These are phyloP conservation scores for Pangasius sanitwongsei DNA, from an alignment of 2,797 vertebrate genomes.

Conservation along the genomic window DNA sequence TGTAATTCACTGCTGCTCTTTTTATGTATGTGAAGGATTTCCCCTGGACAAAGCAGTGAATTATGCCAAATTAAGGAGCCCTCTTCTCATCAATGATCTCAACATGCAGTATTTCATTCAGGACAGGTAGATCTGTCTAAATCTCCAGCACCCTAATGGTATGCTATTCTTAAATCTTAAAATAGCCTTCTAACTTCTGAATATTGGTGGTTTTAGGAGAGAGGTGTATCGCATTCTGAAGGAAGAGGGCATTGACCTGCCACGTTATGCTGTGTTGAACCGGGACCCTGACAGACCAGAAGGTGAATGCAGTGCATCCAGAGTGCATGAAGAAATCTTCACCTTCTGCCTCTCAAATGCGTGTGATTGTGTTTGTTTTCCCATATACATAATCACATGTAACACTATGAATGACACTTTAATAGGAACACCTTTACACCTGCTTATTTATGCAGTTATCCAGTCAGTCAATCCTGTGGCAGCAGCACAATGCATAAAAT, in stretches of 20 bases:
- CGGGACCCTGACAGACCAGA: constrained; percentile 92
- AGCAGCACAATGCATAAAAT: too few relatives aligned
- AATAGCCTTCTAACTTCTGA: background rate
- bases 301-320: constrained; percentile 70
- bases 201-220: constrained; percentile 75
- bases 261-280: constrained; percentile 94
- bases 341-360: background rate
- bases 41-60: constrained; percentile 97
- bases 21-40: constrained; percentile 78
- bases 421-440: too few relatives aligned
- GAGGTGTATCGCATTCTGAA: constrained; percentile 96
- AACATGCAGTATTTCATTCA: constrained; percentile 99
- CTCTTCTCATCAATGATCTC: constrained; percentile 95
- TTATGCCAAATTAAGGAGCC: constrained; percentile 91
- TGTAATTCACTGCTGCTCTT: background rate
- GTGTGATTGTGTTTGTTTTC: background rate
- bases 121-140: constrained; percentile 83
- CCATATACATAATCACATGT: background rate
- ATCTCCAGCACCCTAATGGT: background rate
- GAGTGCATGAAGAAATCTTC: background rate
- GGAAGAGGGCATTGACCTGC: constrained; percentile 95
- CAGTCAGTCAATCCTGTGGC: too few relatives aligned
- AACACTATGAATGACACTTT: background rate
- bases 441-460: too few relatives aligned
- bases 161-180: background rate